Percentiles rank a stretch among this genome's conserved stretches.
Evolutionary conservation across 2,888 invertebrate species (phyloP).

Genomic region (Xylota sylvarum): DNA sequence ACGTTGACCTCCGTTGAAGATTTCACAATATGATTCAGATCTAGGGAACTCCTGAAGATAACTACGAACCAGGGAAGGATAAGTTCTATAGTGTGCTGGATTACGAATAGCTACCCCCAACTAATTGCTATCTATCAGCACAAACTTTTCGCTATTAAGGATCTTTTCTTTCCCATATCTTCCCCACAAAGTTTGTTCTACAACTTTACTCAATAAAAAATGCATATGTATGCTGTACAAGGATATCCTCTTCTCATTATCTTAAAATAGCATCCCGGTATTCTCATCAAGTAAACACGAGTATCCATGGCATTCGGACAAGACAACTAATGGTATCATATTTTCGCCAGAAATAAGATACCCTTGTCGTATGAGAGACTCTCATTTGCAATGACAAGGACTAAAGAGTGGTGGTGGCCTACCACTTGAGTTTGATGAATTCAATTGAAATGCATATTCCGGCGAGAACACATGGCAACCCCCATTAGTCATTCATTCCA

Average conservation of each 20-base stretch:
- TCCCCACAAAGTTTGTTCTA: too few species aligned
- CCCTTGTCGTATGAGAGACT: neutral
- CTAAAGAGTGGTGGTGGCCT: slow-evolving; percentile 46
- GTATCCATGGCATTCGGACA: slow-evolving; percentile 26
- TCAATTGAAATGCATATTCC: slow-evolving; percentile 62
- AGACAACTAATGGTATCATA: slow-evolving; percentile 29
- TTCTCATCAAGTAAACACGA: neutral
- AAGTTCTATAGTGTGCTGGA: too few species aligned
- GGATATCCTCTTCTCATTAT: neutral
- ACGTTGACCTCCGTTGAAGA: too few species aligned
- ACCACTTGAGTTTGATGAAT: slow-evolving; percentile 65
- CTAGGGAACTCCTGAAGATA: too few species aligned
- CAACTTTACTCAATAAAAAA: neutral
- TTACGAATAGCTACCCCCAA: too few species aligned
- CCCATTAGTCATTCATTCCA: slow-evolving; percentile 71
- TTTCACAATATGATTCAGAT: too few species aligned
- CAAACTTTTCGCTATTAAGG: too few species aligned
- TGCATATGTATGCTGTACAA: neutral
- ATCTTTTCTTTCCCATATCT: too few species aligned
- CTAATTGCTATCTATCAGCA: too few species aligned
- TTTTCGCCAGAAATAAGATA: slow-evolving; percentile 27
- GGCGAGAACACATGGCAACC: slow-evolving; percentile 53
- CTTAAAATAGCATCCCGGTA: neutral
- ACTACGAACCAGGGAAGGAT: too few species aligned
- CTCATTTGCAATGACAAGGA: slow-evolving; percentile 41